Evolutionary conservation across 53 echinoderm and acorn worm genomes (phyloP), one percentile per base, ranked within the genome.

Genomic region (Holothuria scabra): DNA sequence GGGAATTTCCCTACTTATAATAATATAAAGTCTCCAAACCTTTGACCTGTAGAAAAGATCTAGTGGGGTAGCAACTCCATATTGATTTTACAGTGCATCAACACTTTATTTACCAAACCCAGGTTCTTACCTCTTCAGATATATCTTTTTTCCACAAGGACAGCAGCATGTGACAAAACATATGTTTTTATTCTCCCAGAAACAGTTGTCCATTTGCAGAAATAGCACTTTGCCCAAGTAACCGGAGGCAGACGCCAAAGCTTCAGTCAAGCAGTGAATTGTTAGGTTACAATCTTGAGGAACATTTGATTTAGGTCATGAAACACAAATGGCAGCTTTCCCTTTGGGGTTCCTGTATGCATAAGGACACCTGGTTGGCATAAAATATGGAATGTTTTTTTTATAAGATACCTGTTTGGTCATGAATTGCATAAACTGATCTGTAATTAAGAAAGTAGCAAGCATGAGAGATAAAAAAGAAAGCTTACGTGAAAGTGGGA

Each of bases 181-280:
- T 33, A 29, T 31, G 38, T 71, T 71, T 20, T 71, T 71, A 38
- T 71, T 71, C 19, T 71, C 72, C 16, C 72, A 13, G 38, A 33
- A 71, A 6, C 72, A 71, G 21, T 71, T 71, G 72, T 71, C 72
- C 9, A 71, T 18, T 37, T 71, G 72, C 29, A 71, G 5, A 37
- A 71, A 71, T 44, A 71, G 8, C 10, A 24, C 34, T 41, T 37
- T 71, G 32, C 72, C 72, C 13, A 71, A n/a, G 18, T 37, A 16
- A 33, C 11, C 23, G n/a, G 35, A 10, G 9, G 28, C 23, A 14
- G 23, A 20, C 28, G 12, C 12, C 0, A 71, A 44, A 18, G 38
- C 72, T 37, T 41, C 14, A 23, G 38, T 23, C 10, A 71, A 12
- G 72, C 34, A 33, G 38, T 71, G 34, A 12, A 71, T 32, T 12